A percentile compares a stretch with the other conserved stretches of the same genome.
phyloP scores from a whole-genome alignment of 53 echinoderm and acorn worm genomes.

The Luidia sarsii region DNA sequence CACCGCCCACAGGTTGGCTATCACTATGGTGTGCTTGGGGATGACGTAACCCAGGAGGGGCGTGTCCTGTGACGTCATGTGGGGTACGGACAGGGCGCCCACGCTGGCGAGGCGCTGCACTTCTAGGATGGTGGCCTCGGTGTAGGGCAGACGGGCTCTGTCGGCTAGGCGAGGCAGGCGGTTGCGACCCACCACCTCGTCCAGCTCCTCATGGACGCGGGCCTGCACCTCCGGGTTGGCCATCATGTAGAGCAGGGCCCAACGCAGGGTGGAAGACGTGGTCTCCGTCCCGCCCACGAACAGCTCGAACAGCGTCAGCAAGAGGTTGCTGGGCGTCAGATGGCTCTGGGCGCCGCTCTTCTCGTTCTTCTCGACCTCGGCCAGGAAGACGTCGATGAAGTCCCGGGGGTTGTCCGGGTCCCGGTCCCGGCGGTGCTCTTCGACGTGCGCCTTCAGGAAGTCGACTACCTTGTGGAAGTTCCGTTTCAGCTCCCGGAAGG shows the following conservation, averaged over 20 bases:
- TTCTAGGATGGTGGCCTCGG: slow-evolving; percentile 38
- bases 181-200: slow-evolving; percentile 34
- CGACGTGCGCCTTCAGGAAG: slow-evolving; percentile 1
- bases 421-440: slow-evolving; percentile 15
- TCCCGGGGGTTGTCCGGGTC: slow-evolving; percentile 42
- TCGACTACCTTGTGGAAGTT: neutral
- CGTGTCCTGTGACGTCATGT: slow-evolving; percentile 13
- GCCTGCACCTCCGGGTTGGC: slow-evolving; percentile 31
- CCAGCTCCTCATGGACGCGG: slow-evolving; percentile 36
- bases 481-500: neutral
- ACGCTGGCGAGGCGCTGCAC: slow-evolving; percentile 36
- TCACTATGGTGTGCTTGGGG: slow-evolving; percentile 43
- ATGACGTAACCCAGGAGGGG: slow-evolving; percentile 32
- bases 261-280: slow-evolving; percentile 39
- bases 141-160: slow-evolving; percentile 38
- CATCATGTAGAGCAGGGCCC: slow-evolving; percentile 44
- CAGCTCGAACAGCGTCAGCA: slow-evolving; percentile 9
- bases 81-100: slow-evolving; percentile 10
- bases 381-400: slow-evolving; percentile 44
- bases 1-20: slow-evolving; percentile 53
- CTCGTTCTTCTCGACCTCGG: slow-evolving; percentile 16
- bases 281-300: slow-evolving; percentile 56
- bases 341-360: slow-evolving; percentile 4
- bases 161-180: slow-evolving; percentile 37
- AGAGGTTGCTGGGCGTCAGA: slow-evolving; percentile 6